Conservation (phyloP, 2,113 vertebrate species). For the Rutilus rutilus region DNA sequence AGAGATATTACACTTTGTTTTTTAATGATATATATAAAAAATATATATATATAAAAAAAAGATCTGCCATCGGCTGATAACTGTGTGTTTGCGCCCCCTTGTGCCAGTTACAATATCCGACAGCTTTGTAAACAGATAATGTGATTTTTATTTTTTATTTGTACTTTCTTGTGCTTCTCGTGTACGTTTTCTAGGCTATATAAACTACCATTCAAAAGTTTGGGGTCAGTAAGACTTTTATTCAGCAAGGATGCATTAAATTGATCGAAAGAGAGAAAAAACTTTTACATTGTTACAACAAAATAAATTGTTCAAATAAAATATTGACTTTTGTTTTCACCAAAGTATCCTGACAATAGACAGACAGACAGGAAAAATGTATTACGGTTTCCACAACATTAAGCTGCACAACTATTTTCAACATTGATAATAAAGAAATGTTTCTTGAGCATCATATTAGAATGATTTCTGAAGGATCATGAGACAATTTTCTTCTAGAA, state of each 20-base stretch:
- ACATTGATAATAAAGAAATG: too few relatives aligned
- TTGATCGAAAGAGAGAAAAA: not conserved
- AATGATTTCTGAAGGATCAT: too few relatives aligned
- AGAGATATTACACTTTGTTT: not conserved
- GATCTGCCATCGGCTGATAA: not conserved
- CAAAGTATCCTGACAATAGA: too few relatives aligned
- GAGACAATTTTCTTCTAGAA: too few relatives aligned
- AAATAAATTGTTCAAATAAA: too few relatives aligned
- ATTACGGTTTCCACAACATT: too few relatives aligned
- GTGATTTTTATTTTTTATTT: not conserved
- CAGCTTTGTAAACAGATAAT: not conserved
- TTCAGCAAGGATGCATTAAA: not conserved
- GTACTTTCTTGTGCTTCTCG: not conserved
- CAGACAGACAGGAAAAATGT: too few relatives aligned
- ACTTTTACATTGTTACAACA: not conserved
- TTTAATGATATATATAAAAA: too few relatives aligned
- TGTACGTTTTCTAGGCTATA: not conserved
- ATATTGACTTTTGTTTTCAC: too few relatives aligned
- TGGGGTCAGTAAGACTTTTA: not conserved
- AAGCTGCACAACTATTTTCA: too few relatives aligned
- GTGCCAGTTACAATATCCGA: not conserved
- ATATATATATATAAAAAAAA: too few relatives aligned
- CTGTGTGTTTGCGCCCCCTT: not conserved
- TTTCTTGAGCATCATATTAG: too few relatives aligned
- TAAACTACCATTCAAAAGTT: not conserved